These are phyloP conservation scores for Colaptes auratus DNA, from an alignment of 2,113 vertebrate species.

Conservation along the genomic window DNA sequence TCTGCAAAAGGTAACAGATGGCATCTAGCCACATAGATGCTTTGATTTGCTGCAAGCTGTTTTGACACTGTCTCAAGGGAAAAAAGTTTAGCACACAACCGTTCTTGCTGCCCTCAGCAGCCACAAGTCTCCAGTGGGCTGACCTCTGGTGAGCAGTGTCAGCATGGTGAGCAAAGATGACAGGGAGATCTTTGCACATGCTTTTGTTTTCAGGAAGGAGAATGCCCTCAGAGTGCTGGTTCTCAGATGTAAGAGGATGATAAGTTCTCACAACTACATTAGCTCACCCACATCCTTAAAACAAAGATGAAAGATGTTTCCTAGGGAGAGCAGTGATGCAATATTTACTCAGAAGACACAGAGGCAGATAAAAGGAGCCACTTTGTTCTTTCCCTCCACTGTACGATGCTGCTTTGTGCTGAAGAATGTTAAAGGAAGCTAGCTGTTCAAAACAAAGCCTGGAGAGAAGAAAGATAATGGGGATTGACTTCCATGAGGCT, in stretches of 20 bases:
- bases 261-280: neutral
- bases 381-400: neutral
- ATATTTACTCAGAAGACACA: constrained; percentile 26
- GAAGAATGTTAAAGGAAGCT: neutral
- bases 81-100: neutral
- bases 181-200: neutral
- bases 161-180: neutral
- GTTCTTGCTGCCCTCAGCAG: neutral
- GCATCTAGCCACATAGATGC: neutral
- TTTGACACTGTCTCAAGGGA: accelerated
- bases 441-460: neutral
- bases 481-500: neutral
- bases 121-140: neutral
- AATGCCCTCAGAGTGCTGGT: neutral
- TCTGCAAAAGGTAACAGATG: constrained; percentile 43
- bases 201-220: neutral
- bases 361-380: neutral
- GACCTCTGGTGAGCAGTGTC: neutral
- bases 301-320: constrained; percentile 27
- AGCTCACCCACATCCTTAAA: neutral
- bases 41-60: neutral
- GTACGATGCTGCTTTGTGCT: neutral
- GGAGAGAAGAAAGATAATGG: neutral
- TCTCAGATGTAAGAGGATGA: neutral
- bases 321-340: constrained; percentile 14